Conservation (phyloP, 2,113 vertebrate species). For the Picathartes gymnocephalus region DNA sequence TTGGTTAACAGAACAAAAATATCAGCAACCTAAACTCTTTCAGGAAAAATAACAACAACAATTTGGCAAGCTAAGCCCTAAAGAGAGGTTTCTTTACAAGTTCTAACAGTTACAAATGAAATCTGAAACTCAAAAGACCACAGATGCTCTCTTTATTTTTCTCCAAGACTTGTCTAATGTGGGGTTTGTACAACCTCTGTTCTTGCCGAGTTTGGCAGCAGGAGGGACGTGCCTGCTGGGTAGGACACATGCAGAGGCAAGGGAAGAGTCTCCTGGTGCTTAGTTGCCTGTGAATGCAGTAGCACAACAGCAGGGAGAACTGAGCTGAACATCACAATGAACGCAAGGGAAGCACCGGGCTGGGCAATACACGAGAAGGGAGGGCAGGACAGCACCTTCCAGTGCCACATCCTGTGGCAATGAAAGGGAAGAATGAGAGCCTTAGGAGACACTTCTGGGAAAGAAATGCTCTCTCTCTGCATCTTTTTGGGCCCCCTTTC, state of each 20-base stretch:
- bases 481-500: neutral
- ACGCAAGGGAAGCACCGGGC: fast-evolving
- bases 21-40: neutral
- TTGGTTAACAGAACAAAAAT: neutral
- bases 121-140: neutral
- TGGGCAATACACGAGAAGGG: neutral
- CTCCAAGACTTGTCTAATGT: neutral
- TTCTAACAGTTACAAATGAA: neutral
- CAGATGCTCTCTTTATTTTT: neutral
- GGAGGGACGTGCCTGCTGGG: neutral
- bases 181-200: neutral
- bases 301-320: fast-evolving
- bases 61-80: neutral
- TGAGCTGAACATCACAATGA: neutral
- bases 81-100: neutral
- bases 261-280: neutral
- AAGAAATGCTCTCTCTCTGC: neutral
- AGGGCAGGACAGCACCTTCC: neutral
- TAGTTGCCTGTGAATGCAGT: neutral
- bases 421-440: neutral
- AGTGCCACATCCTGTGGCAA: neutral
- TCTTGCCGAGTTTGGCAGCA: neutral
- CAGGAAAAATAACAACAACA: neutral
- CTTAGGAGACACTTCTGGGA: neutral
- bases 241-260: neutral